Base-by-base conservation (phyloP, 2,888 invertebrate genomes). In the Aethes cnicana region DNA sequence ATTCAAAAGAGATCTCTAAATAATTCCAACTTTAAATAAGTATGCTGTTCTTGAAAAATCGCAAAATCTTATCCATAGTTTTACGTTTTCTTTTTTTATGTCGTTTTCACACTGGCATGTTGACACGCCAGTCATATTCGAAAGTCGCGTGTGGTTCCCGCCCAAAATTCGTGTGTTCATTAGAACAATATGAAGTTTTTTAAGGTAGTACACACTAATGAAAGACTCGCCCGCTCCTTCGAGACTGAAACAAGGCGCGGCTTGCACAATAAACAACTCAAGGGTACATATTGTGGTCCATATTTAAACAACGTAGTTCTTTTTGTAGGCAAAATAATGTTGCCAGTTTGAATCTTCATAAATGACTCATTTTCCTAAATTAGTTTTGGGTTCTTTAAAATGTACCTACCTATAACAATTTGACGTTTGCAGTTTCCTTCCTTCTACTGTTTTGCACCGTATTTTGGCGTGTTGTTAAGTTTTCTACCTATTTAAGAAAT, bases 151-250 rank as follows among this genome's bases (percentile, higher is more conserved):
- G 88, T 81, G 80, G 58, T 72, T 75, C 76, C 76, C 82, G 81
- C 81, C 86, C 76, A 81, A 85, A 69, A 81, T 68, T 69, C 70
- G 66, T 72, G 68, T 81, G 82, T 59, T 81, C 83, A 84, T 84
- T 80, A 81, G 73, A 70, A 72, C 69, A 68, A 70, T 73, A 77
- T 74, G 75, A 81, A 78, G 79, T 78, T 79, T 83, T 82, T 81
- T 79, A 84, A 84, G 82, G 81, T n/a, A n/a, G n/a, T 71, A 72
- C 68, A 74, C 71, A 73, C 75, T 86, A 86, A 87, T 86, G 85
- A 85, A 86, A 84, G 83, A 80, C 61, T 73, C 80, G 66, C 84
- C 86, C 84, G 77, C 85, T 88, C 88, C 88, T 87, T 85, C 81
- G 88, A 87, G 88, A 86, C 85, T 74, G 49, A 54, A 55, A 59